Base-by-base conservation (phyloP, 2,888 invertebrate genomes). In the Athalia cordata region DNA sequence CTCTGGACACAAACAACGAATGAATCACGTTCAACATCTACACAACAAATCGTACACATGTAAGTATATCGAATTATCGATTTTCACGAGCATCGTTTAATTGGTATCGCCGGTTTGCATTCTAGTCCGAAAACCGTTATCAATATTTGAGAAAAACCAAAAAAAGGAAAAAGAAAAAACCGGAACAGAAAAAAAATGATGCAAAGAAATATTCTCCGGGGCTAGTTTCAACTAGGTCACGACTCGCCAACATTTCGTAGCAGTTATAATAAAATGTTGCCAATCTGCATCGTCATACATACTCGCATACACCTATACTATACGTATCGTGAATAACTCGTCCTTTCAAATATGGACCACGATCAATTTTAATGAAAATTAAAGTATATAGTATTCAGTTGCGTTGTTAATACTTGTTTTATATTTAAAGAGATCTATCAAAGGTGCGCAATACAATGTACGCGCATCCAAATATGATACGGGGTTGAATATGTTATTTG, bases 181-280 rank as follows among this genome's bases (percentile, higher is more conserved):
- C 15, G 15, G 9, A 11, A 62, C 7, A 29, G 15, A 7, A 9
- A 9, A n/a, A 3, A n/a, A 47, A 45, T n/a, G 47, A 64, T 1
- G 4, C 3, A 11, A 64, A n/a, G 47, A 64, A 11, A 3, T 62
- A 67, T 67, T 49, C 3, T 50, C 11, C 50, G 49, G 15, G 50
- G 47, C 50, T 15, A 8, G 66, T 66, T 66, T 66, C 13, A 66
- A 66, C 49, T 50, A 66, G 66, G 66, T 66, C 50, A 43, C 66
- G 15, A 49, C 45, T 64, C 64, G 3, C 64, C 5, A 64, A 43
- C 45, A 11, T 64, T 9, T 64, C 59, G 59, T n/a, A 11, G 1
- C 61, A 29, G 15, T 29, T 29, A 4, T 29, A 29, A 29, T 29
- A 29, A 29, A 29, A 29, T 29, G 29, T 29, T 29, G 29, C 29